phyloP scores from a whole-genome alignment of 2,113 vertebrate genomes.

The Asarcornis scutulata region DNA sequence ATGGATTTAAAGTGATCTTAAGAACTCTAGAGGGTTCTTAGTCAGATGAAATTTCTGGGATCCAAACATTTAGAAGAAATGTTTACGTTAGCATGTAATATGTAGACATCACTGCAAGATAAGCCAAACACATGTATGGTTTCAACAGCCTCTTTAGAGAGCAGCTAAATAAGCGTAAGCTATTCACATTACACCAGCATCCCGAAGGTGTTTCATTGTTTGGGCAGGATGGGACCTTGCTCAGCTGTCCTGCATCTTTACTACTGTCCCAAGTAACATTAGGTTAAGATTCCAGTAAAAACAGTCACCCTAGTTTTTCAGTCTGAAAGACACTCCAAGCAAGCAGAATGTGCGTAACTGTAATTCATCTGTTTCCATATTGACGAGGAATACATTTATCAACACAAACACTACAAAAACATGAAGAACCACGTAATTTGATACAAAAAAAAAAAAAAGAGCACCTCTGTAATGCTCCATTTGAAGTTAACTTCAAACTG shows the following conservation, averaged over 20 bases:
- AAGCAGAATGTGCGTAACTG: not conserved
- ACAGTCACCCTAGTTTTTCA: not conserved
- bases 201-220: not conserved
- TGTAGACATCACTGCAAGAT: not conserved
- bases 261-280: not conserved
- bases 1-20: not conserved
- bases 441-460: not conserved
- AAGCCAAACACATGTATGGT: not conserved
- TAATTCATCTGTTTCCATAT: not conserved
- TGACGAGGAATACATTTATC: not conserved
- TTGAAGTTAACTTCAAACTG: not conserved
- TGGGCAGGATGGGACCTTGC: not conserved
- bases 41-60: not conserved
- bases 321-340: not conserved
- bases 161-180: not conserved
- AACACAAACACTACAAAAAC: not conserved
- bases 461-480: not conserved
- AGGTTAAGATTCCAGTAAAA: too few species aligned
- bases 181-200: not conserved
- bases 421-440: not conserved
- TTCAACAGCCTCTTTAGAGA: not conserved
- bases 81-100: not conserved
- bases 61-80: not conserved
- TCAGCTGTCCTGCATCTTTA: not conserved
- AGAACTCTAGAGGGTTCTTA: not conserved